Evolutionary conservation across 2,888 invertebrate genomes (phyloP).

Genomic region (Xestia ashworthii): DNA sequence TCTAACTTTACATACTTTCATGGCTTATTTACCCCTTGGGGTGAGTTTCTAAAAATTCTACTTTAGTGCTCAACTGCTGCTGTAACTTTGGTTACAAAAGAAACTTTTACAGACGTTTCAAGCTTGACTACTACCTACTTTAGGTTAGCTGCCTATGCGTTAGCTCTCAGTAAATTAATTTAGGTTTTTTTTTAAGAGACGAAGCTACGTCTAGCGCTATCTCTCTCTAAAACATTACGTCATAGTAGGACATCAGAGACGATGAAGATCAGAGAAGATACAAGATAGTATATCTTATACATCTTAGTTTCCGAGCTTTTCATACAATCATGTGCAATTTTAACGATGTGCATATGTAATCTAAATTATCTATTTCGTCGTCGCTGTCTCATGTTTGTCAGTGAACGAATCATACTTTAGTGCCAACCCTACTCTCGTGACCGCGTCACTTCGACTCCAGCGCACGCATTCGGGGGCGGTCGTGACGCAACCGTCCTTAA

Average conservation of each 20-base stretch:
- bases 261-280: neutral
- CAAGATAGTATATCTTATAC: neutral
- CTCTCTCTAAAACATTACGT: too few relatives aligned
- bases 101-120: neutral
- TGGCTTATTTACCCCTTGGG: neutral
- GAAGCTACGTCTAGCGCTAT: too few relatives aligned
- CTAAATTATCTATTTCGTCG: neutral
- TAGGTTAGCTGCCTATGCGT: neutral
- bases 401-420: neutral
- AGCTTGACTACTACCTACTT: neutral
- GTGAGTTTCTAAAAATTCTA: neutral
- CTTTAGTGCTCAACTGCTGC: neutral
- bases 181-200: neutral
- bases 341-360: neutral
- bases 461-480: conserved; percentile 61
- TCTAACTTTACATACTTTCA: neutral
- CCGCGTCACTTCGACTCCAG: conserved; percentile 40
- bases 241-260: too few relatives aligned
- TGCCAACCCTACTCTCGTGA: conserved; percentile 56
- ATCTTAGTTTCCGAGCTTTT: neutral
- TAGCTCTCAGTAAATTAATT: neutral
- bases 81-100: neutral
- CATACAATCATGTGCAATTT: neutral
- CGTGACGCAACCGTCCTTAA: conserved; percentile 62
- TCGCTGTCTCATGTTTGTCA: neutral